Conservation (phyloP, 2,113 vertebrate species). For the Smithornis capensis region DNA sequence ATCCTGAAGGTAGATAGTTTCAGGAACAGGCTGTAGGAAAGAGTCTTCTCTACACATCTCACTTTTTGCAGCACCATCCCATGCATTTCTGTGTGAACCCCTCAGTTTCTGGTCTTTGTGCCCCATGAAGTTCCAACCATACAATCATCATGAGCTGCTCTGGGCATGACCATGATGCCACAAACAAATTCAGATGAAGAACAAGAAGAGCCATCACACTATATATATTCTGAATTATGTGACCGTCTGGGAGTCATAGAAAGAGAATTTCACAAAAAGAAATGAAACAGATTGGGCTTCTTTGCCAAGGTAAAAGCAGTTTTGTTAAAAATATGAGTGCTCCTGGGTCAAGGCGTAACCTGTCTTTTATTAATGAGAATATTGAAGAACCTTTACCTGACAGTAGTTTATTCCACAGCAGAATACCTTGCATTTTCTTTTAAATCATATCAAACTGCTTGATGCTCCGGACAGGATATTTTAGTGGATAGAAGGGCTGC, state of each 20-base stretch:
- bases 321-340: not conserved
- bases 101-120: not conserved
- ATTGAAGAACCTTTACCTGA: not conserved
- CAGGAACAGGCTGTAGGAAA: not conserved
- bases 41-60: not conserved
- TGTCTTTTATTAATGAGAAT: not conserved
- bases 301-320: not conserved
- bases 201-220: not conserved
- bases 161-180: fast-evolving
- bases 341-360: not conserved
- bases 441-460: not conserved
- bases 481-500: not conserved
- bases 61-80: not conserved
- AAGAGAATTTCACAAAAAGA: not conserved
- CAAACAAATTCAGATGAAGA: not conserved
- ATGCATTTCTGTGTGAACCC: not conserved
- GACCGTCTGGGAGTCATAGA: not conserved
- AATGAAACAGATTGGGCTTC: not conserved
- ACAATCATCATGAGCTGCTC: not conserved
- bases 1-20: not conserved
- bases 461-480: not conserved
- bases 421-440: not conserved
- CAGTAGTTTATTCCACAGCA: not conserved
- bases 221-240: not conserved
- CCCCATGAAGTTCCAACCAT: not conserved